Conservation (phyloP, 2,797 vertebrate genomes). For the Arrhamphus sclerolepis region DNA sequence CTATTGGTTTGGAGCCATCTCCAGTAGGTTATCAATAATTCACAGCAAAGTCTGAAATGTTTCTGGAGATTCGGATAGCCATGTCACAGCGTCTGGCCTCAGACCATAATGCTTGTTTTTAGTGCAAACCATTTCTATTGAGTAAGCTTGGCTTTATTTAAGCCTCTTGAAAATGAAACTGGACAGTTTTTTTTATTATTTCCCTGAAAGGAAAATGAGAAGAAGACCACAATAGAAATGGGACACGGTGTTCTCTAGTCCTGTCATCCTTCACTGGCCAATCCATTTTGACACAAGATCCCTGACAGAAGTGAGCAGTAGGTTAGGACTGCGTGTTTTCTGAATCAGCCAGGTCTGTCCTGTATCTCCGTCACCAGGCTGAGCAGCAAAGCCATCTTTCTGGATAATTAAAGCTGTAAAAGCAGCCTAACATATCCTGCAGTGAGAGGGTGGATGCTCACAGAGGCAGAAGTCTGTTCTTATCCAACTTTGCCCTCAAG, state of each 20-base stretch:
- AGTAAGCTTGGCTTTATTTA: constrained; percentile 48
- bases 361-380: constrained; percentile 37
- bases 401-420: constrained; percentile 58
- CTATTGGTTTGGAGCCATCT: neutral
- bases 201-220: constrained; percentile 22
- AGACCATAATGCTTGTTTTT: constrained; percentile 46
- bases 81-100: constrained; percentile 20
- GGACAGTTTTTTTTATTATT: constrained; percentile 38
- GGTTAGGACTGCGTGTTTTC: constrained; percentile 19
- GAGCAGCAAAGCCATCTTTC: constrained; percentile 44
- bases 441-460: constrained; percentile 51
- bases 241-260: neutral
- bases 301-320: constrained; percentile 25
- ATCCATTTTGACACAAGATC: constrained; percentile 36
- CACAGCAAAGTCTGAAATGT: constrained; percentile 34
- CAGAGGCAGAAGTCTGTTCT: constrained; percentile 44
- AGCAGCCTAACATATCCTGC: constrained; percentile 41
- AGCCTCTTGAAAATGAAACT: constrained; percentile 39
- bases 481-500: constrained; percentile 16
- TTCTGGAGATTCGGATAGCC: constrained; percentile 36
- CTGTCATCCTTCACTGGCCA: constrained; percentile 8
- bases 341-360: constrained; percentile 31
- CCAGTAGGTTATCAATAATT: neutral
- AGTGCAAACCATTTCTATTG: constrained; percentile 57
- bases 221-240: constrained; percentile 24